Conservation (phyloP, 2,797 vertebrate species). For the Sebastiscus albofasciatus region DNA sequence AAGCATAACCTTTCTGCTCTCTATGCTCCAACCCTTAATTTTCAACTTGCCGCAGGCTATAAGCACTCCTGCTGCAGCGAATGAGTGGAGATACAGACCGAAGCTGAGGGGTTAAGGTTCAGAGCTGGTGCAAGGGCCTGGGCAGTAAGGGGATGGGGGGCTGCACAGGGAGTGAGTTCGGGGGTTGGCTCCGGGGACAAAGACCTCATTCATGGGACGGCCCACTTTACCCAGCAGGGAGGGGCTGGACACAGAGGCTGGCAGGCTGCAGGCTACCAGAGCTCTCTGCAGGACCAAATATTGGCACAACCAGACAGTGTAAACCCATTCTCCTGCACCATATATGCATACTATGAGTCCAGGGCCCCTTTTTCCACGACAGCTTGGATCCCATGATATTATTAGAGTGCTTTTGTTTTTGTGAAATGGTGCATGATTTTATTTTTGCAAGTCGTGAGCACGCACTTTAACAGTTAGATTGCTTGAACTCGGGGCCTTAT, state of each 20-base stretch:
- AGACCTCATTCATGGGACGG: slow-evolving; percentile 73
- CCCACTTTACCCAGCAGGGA: slow-evolving; percentile 67
- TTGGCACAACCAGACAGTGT: slow-evolving; percentile 45
- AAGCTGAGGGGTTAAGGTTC: slow-evolving; percentile 74
- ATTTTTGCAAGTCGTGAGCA: neutral
- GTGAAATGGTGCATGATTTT: neutral
- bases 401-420: neutral
- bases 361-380: neutral
- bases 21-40: slow-evolving; percentile 32
- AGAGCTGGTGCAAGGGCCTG: slow-evolving; percentile 65
- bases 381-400: slow-evolving; percentile 1
- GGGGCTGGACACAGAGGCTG: slow-evolving; percentile 66
- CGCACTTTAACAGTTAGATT: neutral
- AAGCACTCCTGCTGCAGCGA: slow-evolving; percentile 1
- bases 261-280: slow-evolving; percentile 56
- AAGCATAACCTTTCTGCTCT: slow-evolving; percentile 38
- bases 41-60: slow-evolving; percentile 26
- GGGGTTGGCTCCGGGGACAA: slow-evolving; percentile 79
- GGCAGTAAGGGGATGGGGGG: slow-evolving; percentile 49
- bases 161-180: slow-evolving; percentile 57
- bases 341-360: slow-evolving; percentile 11
- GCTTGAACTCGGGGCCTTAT: neutral
- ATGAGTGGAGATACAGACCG: slow-evolving; percentile 14
- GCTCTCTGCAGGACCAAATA: slow-evolving; percentile 56
- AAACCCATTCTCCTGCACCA: slow-evolving; percentile 44